Evolutionary conservation across 2,113 vertebrate genomes (phyloP).

Genomic region (Anser brachyrhynchus): DNA sequence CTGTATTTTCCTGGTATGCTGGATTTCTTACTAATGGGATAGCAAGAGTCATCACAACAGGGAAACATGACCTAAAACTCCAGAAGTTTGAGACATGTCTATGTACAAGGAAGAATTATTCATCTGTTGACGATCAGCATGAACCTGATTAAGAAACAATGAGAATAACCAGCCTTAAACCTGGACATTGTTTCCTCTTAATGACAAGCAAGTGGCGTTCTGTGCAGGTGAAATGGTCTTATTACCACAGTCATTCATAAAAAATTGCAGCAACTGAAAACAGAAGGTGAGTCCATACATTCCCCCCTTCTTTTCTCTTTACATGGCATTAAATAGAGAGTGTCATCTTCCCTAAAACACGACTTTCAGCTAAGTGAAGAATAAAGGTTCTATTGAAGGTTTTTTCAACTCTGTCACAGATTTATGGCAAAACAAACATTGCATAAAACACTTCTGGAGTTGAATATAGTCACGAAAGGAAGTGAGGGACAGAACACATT

Average conservation of each 20-base stretch:
- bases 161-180: neutral
- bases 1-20: neutral
- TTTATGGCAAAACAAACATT: conserved; percentile 47
- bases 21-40: neutral
- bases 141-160: neutral
- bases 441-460: conserved; percentile 30
- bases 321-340: conserved; percentile 11
- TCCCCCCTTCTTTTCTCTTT: neutral
- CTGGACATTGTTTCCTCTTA: neutral
- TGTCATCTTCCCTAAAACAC: neutral
- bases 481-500: neutral
- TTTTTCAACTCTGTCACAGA: neutral
- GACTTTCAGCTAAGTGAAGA: neutral
- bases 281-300: neutral
- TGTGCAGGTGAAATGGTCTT: neutral
- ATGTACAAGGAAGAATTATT: neutral
- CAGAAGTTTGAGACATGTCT: neutral
- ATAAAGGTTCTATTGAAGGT: conserved; percentile 21
- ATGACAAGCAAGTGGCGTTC: neutral
- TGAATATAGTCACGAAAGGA: neutral
- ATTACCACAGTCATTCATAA: neutral
- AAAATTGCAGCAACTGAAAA: neutral
- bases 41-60: neutral
- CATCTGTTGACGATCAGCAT: neutral
- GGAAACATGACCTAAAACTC: neutral